Conservation (phyloP, 2,113 vertebrate genomes). For the Spea multiplicata region DNA sequence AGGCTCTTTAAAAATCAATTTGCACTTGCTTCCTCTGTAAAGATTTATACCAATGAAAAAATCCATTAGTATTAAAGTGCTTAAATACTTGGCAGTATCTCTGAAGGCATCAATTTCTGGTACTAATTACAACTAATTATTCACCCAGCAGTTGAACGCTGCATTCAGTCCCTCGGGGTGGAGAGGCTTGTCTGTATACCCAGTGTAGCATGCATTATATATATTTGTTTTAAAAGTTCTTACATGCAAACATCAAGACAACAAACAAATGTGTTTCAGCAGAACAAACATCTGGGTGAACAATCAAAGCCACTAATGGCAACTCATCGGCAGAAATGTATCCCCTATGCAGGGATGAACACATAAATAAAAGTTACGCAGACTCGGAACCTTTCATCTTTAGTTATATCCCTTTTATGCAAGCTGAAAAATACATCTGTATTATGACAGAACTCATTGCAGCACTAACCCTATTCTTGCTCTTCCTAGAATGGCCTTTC, state of each 20-base stretch:
- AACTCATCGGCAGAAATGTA: background rate
- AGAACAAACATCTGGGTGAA: slow-evolving; percentile 35
- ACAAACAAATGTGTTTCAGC: slow-evolving; percentile 30
- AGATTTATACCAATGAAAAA: slow-evolving; percentile 67
- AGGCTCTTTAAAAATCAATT: slow-evolving; percentile 72
- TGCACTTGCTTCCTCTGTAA: slow-evolving; percentile 62
- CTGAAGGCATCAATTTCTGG: slow-evolving; percentile 71
- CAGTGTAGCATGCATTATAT: background rate
- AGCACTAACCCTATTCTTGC: background rate
- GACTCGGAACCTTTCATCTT: too few species aligned
- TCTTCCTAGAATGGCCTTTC: background rate
- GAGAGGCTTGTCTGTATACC: slow-evolving; percentile 64
- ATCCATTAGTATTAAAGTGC: slow-evolving; percentile 72
- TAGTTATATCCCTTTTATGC: too few species aligned
- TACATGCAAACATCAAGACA: slow-evolving; percentile 30
- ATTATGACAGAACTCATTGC: too few species aligned
- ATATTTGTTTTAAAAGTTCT: slow-evolving; percentile 59
- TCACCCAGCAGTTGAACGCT: slow-evolving; percentile 70
- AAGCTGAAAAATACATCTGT: too few species aligned
- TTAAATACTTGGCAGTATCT: slow-evolving; percentile 74
- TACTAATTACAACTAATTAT: slow-evolving; percentile 74
- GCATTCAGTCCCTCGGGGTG: slow-evolving; percentile 60
- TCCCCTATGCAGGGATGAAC: background rate
- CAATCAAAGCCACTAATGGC: slow-evolving; percentile 17
- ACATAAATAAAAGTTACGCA: background rate